Evolutionary conservation across 1,140 invertebrate genomes (phyloP).

Genomic region (Cotesia typhae): DNA sequence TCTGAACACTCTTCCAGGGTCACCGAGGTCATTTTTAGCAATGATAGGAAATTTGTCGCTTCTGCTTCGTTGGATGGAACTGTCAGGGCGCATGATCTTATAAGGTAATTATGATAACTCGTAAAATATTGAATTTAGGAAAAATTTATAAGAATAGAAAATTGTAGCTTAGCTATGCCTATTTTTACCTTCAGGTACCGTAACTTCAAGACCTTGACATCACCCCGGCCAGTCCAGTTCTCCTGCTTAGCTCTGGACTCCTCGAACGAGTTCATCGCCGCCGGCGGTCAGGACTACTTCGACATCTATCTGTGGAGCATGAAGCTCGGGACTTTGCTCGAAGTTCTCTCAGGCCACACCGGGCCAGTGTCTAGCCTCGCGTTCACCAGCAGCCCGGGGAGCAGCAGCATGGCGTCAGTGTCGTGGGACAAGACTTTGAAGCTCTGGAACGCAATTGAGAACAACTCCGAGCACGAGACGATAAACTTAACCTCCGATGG

Average conservation of each 20-base stretch:
- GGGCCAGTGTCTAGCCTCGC: slow-evolving; percentile 86
- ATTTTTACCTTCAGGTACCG: slow-evolving; percentile 77
- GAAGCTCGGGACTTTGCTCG: slow-evolving; percentile 87
- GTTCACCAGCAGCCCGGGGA: slow-evolving; percentile 80
- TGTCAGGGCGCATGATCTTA: slow-evolving; percentile 92
- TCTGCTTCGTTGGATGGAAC: slow-evolving; percentile 95
- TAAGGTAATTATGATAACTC: too few relatives aligned
- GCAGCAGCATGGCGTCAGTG: slow-evolving; percentile 81
- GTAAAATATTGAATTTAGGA: too few relatives aligned
- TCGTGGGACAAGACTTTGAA: slow-evolving; percentile 95
- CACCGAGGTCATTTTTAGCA: slow-evolving; percentile 84
- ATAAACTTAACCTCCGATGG: slow-evolving; percentile 84
- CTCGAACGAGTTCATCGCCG: slow-evolving; percentile 90
- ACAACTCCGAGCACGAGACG: slow-evolving; percentile 82
- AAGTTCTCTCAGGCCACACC: slow-evolving; percentile 91
- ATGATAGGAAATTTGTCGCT: slow-evolving; percentile 90
- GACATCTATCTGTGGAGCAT: slow-evolving; percentile 96
- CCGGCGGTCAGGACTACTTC: slow-evolving; percentile 92
- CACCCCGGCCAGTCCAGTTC: slow-evolving; percentile 90
- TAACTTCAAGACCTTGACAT: slow-evolving; percentile 95
- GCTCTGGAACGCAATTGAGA: slow-evolving; percentile 91
- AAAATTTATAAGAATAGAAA: too few relatives aligned
- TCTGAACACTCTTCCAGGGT: slow-evolving; percentile 86
- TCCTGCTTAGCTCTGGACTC: slow-evolving; percentile 88
- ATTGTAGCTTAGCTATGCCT: too few relatives aligned